Percentiles rank a stretch among this genome's conserved stretches.
Conservation (phyloP, 2,113 vertebrate genomes). For the Rafetus swinhoei region DNA sequence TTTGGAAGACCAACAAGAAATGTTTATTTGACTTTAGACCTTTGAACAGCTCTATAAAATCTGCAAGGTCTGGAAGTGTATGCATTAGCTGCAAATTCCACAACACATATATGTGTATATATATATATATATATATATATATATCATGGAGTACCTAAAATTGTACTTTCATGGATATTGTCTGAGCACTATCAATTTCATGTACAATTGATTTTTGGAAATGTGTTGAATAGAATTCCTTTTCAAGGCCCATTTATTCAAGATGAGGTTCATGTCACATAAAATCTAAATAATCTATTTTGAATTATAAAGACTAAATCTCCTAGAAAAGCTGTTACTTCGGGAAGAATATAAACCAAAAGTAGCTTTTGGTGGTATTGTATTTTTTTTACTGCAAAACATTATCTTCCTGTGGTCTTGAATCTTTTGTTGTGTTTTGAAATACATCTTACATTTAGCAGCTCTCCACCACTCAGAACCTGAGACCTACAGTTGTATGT, state of each 20-base stretch:
- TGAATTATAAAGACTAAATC: conserved; percentile 52
- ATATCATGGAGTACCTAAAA: not conserved
- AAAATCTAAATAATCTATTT: conserved; percentile 36
- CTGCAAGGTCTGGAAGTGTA: not conserved
- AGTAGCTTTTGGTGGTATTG: accelerated
- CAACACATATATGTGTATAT: not conserved
- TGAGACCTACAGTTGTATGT: not conserved
- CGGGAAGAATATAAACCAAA: not conserved
- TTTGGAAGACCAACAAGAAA: not conserved
- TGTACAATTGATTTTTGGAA: conserved; percentile 43
- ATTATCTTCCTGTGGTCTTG: not conserved
- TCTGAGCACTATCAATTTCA: conserved; percentile 48
- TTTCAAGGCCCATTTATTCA: conserved; percentile 62
- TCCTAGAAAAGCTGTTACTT: not conserved
- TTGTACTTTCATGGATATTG: not conserved
- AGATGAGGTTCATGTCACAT: conserved; percentile 43
- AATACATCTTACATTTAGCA: not conserved
- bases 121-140: not conserved
- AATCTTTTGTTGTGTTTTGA: not conserved
- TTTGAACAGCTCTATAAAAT: conserved; percentile 4
- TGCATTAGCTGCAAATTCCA: not conserved
- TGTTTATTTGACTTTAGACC: conserved; percentile 2
- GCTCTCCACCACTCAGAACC: not conserved
- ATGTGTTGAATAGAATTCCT: conserved; percentile 33
- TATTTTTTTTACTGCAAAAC: not conserved